Conservation (phyloP, 2,113 vertebrate genomes). For the rabbit (Oryctolagus cuniculus) region DNA sequence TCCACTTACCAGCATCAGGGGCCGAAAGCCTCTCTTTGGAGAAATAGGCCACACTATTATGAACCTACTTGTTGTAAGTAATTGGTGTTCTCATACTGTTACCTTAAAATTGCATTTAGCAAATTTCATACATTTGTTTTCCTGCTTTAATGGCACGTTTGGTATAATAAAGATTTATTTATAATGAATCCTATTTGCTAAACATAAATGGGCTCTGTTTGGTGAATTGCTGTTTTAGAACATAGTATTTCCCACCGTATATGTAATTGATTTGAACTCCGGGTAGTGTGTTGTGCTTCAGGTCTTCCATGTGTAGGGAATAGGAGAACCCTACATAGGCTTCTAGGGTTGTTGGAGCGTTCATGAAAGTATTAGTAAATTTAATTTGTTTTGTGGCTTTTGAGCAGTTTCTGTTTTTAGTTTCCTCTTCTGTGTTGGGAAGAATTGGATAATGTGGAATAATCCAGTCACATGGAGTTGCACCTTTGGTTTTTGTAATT, state of each 20-base stretch:
- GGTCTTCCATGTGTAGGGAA: slow-evolving; percentile 45
- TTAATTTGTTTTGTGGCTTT: not conserved
- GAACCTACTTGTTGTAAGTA: slow-evolving; percentile 96
- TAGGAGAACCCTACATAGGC: not conserved
- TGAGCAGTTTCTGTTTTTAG: slow-evolving; percentile 17
- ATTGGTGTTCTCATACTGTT: slow-evolving; percentile 45
- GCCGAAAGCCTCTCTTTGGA: slow-evolving; percentile 93
- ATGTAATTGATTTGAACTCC: not conserved
- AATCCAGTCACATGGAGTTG: not conserved
- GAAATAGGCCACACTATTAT: slow-evolving; percentile 97
- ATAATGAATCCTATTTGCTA: slow-evolving; percentile 19
- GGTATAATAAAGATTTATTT: slow-evolving; percentile 51
- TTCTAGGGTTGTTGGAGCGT: slow-evolving; percentile 38
- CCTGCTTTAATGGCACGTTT: not conserved
- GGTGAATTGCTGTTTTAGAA: slow-evolving; percentile 37
- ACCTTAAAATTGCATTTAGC: slow-evolving; percentile 37
- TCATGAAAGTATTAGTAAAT: slow-evolving; percentile 39
- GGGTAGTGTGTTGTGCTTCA: slow-evolving; percentile 17
- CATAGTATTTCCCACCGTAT: not conserved
- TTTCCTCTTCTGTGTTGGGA: slow-evolving; percentile 52
- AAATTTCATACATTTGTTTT: slow-evolving; percentile 33
- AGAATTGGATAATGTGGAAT: not conserved
- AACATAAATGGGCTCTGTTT: slow-evolving; percentile 27
- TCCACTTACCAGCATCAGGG: slow-evolving; percentile 91
- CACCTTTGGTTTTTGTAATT: slow-evolving; percentile 8